phyloP scores from a whole-genome alignment of 2,113 vertebrate species.

The Ascaphus truei region DNA sequence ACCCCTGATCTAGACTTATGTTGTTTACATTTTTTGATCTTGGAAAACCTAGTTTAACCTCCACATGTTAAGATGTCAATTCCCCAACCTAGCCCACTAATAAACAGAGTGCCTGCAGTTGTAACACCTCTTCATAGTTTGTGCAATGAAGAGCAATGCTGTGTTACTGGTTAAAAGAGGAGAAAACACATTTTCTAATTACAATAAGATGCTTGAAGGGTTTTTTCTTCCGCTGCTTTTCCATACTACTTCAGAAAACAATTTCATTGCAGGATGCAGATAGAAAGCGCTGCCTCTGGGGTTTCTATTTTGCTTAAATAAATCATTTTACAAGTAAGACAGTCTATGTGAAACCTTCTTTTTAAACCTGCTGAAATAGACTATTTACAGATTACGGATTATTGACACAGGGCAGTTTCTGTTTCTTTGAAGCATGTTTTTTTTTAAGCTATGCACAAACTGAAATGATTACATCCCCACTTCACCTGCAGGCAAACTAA shows the following conservation, averaged over 20 bases:
- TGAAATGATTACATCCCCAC: conserved; percentile 18
- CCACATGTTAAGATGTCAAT: no score
- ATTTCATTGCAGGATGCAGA: background rate
- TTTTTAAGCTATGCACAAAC: conserved; percentile 8
- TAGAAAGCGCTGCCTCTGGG: conserved; percentile 3
- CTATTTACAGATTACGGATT: conserved; percentile 17
- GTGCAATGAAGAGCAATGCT: background rate
- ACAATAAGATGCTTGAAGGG: background rate
- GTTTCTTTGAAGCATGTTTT: conserved; percentile 7
- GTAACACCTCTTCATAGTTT: background rate
- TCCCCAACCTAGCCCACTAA: background rate
- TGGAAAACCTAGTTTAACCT: no score
- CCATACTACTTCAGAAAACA: conserved; percentile 1
- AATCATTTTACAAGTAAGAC: conserved; percentile 3
- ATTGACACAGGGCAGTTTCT: background rate
- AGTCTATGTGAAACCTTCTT: background rate
- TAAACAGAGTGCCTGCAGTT: background rate
- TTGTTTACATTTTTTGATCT: no score
- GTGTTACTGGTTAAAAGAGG: background rate
- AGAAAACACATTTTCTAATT: conserved; percentile 5
- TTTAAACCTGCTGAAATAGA: background rate
- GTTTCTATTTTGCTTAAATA: conserved; percentile 10
- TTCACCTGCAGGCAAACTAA: conserved; percentile 24
- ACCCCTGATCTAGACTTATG: no score
- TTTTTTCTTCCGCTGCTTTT: background rate